These are phyloP conservation scores for Miichthys miiuy DNA, from an alignment of 2,797 vertebrate genomes.

Conservation along the genomic window DNA sequence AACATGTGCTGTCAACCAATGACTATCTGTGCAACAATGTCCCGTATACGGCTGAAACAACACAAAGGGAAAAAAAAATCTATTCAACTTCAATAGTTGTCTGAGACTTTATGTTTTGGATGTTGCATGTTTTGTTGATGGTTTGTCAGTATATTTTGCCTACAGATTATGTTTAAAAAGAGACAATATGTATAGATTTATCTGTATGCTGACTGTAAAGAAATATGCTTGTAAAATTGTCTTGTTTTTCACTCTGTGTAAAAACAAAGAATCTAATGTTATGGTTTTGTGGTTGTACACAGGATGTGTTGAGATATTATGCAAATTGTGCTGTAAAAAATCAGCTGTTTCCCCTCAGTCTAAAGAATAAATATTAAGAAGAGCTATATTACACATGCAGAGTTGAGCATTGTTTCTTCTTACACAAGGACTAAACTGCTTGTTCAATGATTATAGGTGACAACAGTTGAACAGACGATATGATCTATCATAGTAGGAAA, in stretches of 20 bases:
- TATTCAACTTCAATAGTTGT: slow-evolving; percentile 83
- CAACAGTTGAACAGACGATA: not conserved
- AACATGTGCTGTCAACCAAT: slow-evolving; percentile 88
- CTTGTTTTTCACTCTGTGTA: slow-evolving; percentile 95
- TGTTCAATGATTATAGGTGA: not conserved
- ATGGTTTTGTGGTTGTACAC: slow-evolving; percentile 98
- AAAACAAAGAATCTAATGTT: slow-evolving; percentile 91
- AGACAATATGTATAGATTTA: slow-evolving; percentile 89
- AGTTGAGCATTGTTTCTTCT: slow-evolving; percentile 34
- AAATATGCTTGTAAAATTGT: slow-evolving; percentile 96
- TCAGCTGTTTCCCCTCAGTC: slow-evolving; percentile 90
- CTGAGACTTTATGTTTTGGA: slow-evolving; percentile 92
- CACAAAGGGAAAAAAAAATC: slow-evolving; percentile 77
- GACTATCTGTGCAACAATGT: slow-evolving; percentile 84
- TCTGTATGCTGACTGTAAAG: slow-evolving; percentile 91
- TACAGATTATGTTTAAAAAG: slow-evolving; percentile 87
- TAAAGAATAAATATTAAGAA: slow-evolving; percentile 97
- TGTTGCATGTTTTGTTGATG: slow-evolving; percentile 97
- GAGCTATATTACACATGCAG: slow-evolving; percentile 82
- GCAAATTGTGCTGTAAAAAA: slow-evolving; percentile 95
- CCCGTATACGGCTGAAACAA: slow-evolving; percentile 78
- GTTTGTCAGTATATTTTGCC: slow-evolving; percentile 90
- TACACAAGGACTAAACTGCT: not conserved
- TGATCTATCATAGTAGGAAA: not conserved
- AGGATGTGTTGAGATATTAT: slow-evolving; percentile 96